Conservation (phyloP, 2,797 vertebrate species). For the Taeniopygia guttata region DNA sequence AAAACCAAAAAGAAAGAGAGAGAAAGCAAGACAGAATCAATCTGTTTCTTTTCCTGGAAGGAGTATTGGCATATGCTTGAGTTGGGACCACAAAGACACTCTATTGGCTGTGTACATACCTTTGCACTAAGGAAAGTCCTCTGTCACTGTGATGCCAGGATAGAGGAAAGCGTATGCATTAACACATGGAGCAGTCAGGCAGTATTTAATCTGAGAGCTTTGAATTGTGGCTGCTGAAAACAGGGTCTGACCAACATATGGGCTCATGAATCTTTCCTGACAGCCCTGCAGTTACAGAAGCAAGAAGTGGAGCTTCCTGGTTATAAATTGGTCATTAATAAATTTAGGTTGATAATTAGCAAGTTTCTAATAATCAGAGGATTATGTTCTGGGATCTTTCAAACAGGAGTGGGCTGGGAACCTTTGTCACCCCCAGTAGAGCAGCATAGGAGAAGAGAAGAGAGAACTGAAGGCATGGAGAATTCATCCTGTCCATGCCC, state of each 20-base stretch:
- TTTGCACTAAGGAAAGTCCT: neutral
- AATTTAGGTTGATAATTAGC: neutral
- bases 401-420: neutral
- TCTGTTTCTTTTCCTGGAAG: neutral
- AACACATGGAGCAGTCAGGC: neutral
- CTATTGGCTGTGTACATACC: neutral
- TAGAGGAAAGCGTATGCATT: neutral
- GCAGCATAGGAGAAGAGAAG: neutral
- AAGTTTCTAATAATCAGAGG: neutral
- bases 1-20: neutral
- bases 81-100: neutral
- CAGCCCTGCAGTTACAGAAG: neutral
- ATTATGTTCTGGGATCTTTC: neutral
- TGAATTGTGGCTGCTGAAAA: neutral
- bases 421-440: neutral
- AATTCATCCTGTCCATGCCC: neutral
- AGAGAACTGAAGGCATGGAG: neutral
- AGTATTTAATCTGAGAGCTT: neutral
- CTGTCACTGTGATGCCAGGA: neutral
- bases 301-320: neutral
- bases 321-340: neutral
- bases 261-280: constrained; percentile 23
- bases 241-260: neutral
- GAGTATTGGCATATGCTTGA: neutral
- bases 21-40: neutral